Base-by-base conservation (phyloP, 2,113 vertebrate genomes). In the Chaetodon trifascialis region DNA sequence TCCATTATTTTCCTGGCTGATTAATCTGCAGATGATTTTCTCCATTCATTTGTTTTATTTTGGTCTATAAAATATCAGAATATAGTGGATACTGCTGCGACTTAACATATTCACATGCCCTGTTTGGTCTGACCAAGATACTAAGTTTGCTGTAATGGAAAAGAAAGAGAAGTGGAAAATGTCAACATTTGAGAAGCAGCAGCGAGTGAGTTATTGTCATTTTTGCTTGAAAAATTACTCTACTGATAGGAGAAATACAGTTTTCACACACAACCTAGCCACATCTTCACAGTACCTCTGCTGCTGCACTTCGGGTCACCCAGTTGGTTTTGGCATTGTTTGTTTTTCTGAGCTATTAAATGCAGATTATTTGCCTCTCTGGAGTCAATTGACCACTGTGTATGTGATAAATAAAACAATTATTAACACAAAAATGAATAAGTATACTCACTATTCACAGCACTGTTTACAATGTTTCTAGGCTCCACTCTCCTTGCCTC, bases 401-500 rank as follows among this genome's bases (percentile, higher is more conserved):
- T 30, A 30, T 30, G 3, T 30, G 2, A 30, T 30, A 30, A 30
- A 30, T 30, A 30, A 30, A 30, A 30, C n/a, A n/a, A n/a, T n/a
- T n/a, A n/a, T 15, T 23, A 54, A 55, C 36, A 10, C 21, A 40
- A 60, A 36, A 17, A 19, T 36, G 11, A 7, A 64, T 4, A 76
- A 23, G 19, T 17, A n/a, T 62, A 21, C 56, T 3, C 12, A 52
- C 64, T 6, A 49, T 36, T 65, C 0, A 49, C 19, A 38, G 0
- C 5, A 7, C 62, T 76, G 14, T 74, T 76, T 75, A 85, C 64
- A 14, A 46, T 89, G n/a, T 67, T 73, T 86, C 6, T 38, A 92
- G 88, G 86, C 70, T 76, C 73, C 69, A 79, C 65, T 86, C 73
- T 51, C 56, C 69, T 76, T 83, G 42, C 64, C 60, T 79, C 17